Conservation (phyloP, 2,113 vertebrate species). For the Balaenoptera acutorostrata region DNA sequence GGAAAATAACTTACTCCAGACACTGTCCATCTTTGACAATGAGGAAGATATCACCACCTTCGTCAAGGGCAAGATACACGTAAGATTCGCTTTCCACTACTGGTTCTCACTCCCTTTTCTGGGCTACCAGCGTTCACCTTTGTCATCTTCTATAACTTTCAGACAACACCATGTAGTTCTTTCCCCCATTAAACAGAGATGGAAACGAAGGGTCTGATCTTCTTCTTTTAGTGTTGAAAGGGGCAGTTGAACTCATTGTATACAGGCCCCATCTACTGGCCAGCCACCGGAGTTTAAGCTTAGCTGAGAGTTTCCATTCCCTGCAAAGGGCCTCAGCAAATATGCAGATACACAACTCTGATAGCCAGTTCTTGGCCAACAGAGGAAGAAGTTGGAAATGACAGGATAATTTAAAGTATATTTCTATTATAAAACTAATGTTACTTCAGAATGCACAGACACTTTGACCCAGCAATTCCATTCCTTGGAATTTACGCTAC, state of each 20-base stretch:
- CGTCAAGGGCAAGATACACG: conserved; percentile 97
- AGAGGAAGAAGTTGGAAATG: not conserved
- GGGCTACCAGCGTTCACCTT: rapidly evolving
- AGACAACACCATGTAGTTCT: not conserved
- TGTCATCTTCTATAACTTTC: not conserved
- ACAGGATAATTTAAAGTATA: not conserved
- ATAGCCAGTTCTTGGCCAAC: not conserved
- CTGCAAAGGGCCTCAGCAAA: not conserved
- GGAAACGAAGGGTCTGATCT: rapidly evolving
- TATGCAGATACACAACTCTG: too few species aligned
- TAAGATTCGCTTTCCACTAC: conserved; percentile 61
- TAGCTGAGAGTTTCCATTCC: not conserved
- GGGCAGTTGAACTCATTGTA: not conserved
- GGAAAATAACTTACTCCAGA: conserved; percentile 95
- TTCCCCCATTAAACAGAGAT: not conserved
- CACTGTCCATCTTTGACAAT: conserved; percentile 95
- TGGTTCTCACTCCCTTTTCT: not conserved
- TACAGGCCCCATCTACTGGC: not conserved
- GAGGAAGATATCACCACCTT: conserved; percentile 97
- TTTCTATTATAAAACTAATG: not conserved
- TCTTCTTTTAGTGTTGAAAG: not conserved
- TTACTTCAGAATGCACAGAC: not conserved
- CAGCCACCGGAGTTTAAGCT: not conserved
- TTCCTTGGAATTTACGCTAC: not conserved
- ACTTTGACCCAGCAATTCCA: not conserved